A percentile compares a stretch with the other conserved stretches of the same genome.
Conservation (phyloP, 2,113 vertebrate genomes). For the Syngnathus scovelli region DNA sequence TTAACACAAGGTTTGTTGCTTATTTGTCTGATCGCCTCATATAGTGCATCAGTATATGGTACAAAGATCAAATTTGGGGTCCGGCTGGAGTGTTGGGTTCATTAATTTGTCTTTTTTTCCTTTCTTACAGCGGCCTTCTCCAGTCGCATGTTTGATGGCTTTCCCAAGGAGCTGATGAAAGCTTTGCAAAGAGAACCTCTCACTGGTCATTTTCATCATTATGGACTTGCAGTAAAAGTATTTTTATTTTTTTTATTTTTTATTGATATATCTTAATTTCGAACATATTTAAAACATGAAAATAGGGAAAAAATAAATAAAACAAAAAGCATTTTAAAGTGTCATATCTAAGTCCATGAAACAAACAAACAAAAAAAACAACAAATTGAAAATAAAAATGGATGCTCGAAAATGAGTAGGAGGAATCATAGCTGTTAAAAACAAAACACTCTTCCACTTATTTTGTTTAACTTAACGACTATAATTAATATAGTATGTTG, state of each 20-base stretch:
- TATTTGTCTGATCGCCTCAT: background rate
- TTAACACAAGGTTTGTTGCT: constrained; percentile 56
- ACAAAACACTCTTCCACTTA: background rate
- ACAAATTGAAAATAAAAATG: too few species aligned
- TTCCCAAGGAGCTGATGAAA: constrained; percentile 58
- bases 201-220: constrained; percentile 76
- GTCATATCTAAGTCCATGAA: too few species aligned
- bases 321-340: too few species aligned
- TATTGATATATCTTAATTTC: too few species aligned
- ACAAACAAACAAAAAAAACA: too few species aligned
- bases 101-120: background rate
- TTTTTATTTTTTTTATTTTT: too few species aligned
- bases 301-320: too few species aligned
- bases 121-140: constrained; percentile 51
- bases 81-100: background rate
- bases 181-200: constrained; percentile 67
- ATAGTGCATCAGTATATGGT: too few species aligned
- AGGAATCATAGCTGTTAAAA: background rate
- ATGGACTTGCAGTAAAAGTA: constrained; percentile 67
- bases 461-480: background rate
- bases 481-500: background rate
- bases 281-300: too few species aligned
- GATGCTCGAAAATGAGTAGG: too few species aligned
- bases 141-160: constrained; percentile 67
- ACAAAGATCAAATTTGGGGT: background rate